A percentile compares a stretch with the other conserved stretches of the same genome.
These are phyloP conservation scores for Oscheius sp. DNA, from an alignment of 2,888 invertebrate genomes.

Conservation along the genomic window DNA sequence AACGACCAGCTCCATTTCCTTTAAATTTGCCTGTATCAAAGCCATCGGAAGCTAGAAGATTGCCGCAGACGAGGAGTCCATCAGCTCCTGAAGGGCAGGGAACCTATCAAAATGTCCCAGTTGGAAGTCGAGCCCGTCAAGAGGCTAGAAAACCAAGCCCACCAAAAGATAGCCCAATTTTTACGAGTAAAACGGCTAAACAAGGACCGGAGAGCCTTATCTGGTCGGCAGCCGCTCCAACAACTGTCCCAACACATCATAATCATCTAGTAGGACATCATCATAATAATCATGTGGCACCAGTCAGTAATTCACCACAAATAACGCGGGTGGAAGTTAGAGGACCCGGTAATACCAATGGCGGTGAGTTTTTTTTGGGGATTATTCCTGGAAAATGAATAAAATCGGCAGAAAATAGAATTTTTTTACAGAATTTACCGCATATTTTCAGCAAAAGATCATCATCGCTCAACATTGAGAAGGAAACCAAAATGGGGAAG, in stretches of 20 bases:
- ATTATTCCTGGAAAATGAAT: no score
- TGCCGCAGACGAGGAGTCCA: not conserved
- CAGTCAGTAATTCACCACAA: constrained; percentile 26
- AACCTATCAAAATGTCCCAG: constrained; percentile 31
- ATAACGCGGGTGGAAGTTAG: constrained; percentile 24
- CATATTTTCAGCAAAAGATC: constrained; percentile 4
- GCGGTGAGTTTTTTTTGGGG: not conserved
- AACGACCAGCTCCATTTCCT: constrained; percentile 37
- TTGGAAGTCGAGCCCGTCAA: constrained; percentile 19
- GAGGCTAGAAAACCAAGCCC: not conserved
- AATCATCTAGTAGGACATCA: constrained; percentile 6
- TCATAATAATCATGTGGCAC: constrained; percentile 21
- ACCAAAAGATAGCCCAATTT: constrained; percentile 36
- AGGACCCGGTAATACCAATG: not conserved
- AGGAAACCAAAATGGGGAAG: constrained; percentile 80
- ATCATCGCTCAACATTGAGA: constrained; percentile 43
- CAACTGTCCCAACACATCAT: not conserved
- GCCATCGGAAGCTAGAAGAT: not conserved
- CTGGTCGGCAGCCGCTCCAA: constrained; percentile 24
- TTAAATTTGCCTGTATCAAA: constrained; percentile 26
- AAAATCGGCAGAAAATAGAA: not conserved
- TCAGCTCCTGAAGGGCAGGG: constrained; percentile 10
- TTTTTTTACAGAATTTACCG: not conserved
- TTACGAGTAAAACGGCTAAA: constrained; percentile 8
- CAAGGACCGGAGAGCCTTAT: constrained; percentile 15